A percentile compares a stretch with the other conserved stretches of the same genome.
Conservation (phyloP, 1,140 invertebrate genomes). For the Drosophila jambulina region DNA sequence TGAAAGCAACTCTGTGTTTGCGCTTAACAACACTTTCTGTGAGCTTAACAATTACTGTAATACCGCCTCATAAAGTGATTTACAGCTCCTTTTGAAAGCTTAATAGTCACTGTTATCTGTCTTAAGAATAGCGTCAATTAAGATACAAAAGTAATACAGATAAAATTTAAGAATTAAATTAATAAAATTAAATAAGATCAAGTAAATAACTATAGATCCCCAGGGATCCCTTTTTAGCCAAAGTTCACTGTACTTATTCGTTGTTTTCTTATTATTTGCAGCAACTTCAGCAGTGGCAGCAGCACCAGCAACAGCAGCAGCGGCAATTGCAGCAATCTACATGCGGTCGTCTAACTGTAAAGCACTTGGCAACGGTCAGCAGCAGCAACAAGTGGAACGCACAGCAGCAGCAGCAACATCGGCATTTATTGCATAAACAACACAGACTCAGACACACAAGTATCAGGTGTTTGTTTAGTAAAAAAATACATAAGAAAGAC, state of each 20-base stretch:
- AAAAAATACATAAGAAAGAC: background rate
- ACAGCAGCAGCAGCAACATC: slow-evolving; percentile 34
- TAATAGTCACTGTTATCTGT: background rate
- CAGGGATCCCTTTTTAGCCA: too few species aligned
- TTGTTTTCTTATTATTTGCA: slow-evolving; percentile 24
- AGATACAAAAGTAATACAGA: too few species aligned
- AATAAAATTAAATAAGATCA: background rate
- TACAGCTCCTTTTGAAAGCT: too few species aligned
- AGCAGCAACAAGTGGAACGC: slow-evolving; percentile 57
- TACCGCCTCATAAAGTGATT: too few species aligned
- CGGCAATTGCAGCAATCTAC: slow-evolving; percentile 62
- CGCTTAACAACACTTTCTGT: background rate
- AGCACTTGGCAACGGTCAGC: slow-evolving; percentile 71
- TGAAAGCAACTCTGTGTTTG: background rate
- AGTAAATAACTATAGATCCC: background rate
- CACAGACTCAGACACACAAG: slow-evolving; percentile 28
- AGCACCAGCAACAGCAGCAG: slow-evolving; percentile 9
- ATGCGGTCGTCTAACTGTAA: slow-evolving; percentile 73
- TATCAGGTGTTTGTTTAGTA: slow-evolving; percentile 4
- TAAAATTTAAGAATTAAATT: too few species aligned
- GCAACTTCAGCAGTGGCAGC: slow-evolving; percentile 6
- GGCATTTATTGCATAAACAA: slow-evolving; percentile 62
- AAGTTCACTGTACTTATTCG: slow-evolving; percentile 9
- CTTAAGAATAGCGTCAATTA: too few species aligned
- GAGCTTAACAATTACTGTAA: background rate